Evolutionary conservation across 2,113 vertebrate species (phyloP).

Genomic region (Podiceps cristatus): DNA sequence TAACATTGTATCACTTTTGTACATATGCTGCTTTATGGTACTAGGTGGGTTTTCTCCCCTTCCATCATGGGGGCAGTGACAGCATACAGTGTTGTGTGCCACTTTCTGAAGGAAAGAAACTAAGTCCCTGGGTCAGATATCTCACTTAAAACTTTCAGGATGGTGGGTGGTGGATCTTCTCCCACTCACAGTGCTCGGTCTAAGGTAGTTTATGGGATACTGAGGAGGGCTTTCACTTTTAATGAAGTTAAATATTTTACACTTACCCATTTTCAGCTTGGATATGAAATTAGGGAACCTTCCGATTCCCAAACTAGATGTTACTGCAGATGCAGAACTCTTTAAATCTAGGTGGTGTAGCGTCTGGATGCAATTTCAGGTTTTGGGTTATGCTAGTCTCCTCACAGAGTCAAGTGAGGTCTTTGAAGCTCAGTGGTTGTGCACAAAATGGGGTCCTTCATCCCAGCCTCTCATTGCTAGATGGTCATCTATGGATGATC

Average conservation of each 20-base stretch:
- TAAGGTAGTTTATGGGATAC: neutral
- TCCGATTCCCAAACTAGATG: neutral
- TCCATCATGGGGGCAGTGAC: neutral
- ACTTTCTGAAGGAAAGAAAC: neutral
- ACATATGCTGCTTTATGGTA: neutral
- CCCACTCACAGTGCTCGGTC: neutral
- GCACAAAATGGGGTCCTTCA: neutral
- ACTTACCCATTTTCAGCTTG: neutral
- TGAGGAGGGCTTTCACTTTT: neutral
- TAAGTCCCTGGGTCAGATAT: neutral
- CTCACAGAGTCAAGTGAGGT: too few relatives aligned
- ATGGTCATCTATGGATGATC: neutral
- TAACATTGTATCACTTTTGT: neutral
- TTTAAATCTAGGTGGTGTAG: neutral
- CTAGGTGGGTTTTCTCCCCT: neutral
- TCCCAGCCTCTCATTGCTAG: accelerated
- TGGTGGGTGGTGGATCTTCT: neutral
- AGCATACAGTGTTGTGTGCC: neutral
- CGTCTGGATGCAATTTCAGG: neutral
- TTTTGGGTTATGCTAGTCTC: neutral
- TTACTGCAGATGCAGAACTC: neutral
- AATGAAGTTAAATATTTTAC: neutral
- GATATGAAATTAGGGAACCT: neutral
- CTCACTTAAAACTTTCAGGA: neutral
- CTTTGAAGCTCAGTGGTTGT: neutral